Evolutionary conservation across 2,888 invertebrate genomes (phyloP).

Genomic region (Calliscelio sp.): DNA sequence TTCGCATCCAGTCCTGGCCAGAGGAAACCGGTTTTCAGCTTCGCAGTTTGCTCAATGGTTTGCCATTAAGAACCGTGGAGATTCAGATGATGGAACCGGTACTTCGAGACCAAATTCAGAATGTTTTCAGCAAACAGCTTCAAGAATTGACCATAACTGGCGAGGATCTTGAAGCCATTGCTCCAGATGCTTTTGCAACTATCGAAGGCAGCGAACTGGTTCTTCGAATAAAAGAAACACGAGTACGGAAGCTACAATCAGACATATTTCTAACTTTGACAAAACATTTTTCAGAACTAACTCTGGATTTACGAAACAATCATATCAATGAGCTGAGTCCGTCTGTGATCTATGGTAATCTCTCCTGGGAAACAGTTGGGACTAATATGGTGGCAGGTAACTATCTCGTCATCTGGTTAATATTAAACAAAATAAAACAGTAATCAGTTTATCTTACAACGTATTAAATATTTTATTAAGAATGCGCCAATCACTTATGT

Average conservation of each 20-base stretch:
- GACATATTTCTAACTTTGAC: conserved; percentile 92
- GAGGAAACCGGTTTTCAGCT: conserved; percentile 91
- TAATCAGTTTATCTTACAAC: conserved; percentile 49
- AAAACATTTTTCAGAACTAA: conserved; percentile 91
- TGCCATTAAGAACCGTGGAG: conserved; percentile 91
- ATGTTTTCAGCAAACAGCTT: conserved; percentile 92
- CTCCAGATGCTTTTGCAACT: conserved; percentile 92
- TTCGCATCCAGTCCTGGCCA: conserved; percentile 92
- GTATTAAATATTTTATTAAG: conserved; percentile 70
- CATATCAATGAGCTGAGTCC: conserved; percentile 93
- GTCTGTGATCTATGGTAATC: conserved; percentile 94
- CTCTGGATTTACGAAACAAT: conserved; percentile 94
- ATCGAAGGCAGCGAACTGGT: conserved; percentile 92
- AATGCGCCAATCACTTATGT: conserved; percentile 70
- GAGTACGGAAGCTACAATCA: conserved; percentile 92
- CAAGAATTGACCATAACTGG: conserved; percentile 94
- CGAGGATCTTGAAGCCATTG: conserved; percentile 90
- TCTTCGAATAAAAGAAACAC: conserved; percentile 92
- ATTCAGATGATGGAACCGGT: conserved; percentile 91
- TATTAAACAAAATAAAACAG: too few species aligned
- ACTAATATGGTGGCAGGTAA: conserved; percentile 94
- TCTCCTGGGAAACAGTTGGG: conserved; percentile 95
- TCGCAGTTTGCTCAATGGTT: conserved; percentile 90
- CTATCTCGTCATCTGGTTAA: too few species aligned
- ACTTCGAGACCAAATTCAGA: conserved; percentile 91